Evolutionary conservation across 2,888 invertebrate species (phyloP), one percentile per base, ranked within the genome.

Genomic region (Scaptomyza tumidula): DNA sequence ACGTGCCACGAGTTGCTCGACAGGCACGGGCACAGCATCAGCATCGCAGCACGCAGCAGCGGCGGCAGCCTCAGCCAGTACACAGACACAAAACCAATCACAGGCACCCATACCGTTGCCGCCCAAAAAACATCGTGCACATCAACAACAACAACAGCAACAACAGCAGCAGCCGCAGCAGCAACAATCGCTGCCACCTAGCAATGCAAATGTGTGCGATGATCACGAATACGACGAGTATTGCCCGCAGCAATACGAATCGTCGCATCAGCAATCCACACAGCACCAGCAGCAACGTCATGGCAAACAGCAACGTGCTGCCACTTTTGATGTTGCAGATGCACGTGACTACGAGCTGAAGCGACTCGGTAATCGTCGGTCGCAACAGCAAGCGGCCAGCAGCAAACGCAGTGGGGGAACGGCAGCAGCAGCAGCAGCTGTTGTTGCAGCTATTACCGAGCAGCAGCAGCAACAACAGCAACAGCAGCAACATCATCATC

Each of bases 141-240:
- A 71, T 35, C 71, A 74, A 5, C 78, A 74, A 4, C 70, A 59
- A 10, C 77, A 75, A 1, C 60, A 78, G 45, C 71, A 73, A 39
- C 75, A 71, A 27, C 70, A 74, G 6, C 79, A 72, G 6, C 70
- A 57, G 11, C 73, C 65, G 2, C 60, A 78, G 43, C 71, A 73
- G 33, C 67, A 67, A 29, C 75, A 69, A 50, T 71, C 70, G 50
- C 72, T 68, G 64, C 62, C 54, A 43, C 56, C 83, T 54, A 83
- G 81, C 74, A 90, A 89, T 66, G 90, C 89, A 6, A 91, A 89
- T 71, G 48, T 80, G 39, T 91, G 91, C 77, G 92, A 91, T 60
- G 91, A 91, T 24, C 92, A 91, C 62, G 92, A 91, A 45, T 91
- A 91, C 71, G 91, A 91, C 58, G 91, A 91, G 74, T 91, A 91